Evolutionary conservation across 1,140 invertebrate genomes (phyloP).

Genomic region (Himalopsyche phryganea): DNA sequence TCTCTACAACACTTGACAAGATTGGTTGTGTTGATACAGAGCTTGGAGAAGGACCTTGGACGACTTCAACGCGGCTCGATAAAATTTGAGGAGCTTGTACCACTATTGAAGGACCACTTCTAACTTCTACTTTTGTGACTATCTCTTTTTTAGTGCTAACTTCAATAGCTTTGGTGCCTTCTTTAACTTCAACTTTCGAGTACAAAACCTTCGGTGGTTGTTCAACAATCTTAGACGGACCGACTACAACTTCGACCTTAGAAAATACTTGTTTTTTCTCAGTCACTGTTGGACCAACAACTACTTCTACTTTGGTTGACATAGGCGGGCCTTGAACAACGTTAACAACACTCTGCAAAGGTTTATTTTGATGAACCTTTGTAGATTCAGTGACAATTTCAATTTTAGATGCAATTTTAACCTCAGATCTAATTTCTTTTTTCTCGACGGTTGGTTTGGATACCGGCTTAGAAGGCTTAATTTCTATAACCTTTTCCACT

Average conservation of each 20-base stretch:
- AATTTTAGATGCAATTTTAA: conserved; percentile 43
- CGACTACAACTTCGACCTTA: conserved; percentile 56
- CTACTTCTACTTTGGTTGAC: conserved; percentile 44
- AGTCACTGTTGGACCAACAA: conserved; percentile 34
- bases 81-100: conserved; percentile 34
- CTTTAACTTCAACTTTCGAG: conserved; percentile 36
- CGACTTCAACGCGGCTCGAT: conserved; percentile 53
- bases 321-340: conserved; percentile 37
- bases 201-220: conserved; percentile 31
- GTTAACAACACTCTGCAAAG: conserved; percentile 26
- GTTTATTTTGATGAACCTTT: conserved; percentile 35
- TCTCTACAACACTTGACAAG: conserved; percentile 51
- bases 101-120: conserved; percentile 32
- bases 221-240: conserved; percentile 49
- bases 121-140: conserved; percentile 31
- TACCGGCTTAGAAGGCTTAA: conserved; percentile 59
- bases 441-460: conserved; percentile 48
- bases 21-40: conserved; percentile 39
- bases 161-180: conserved; percentile 18
- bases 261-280: conserved; percentile 53
- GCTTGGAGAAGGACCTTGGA: conserved; percentile 40
- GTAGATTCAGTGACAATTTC: conserved; percentile 29
- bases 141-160: conserved; percentile 26
- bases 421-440: conserved; percentile 46
- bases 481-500: conserved; percentile 48